A percentile compares a stretch with the other conserved stretches of the same genome.
These are phyloP conservation scores for Atopsyche davidsoni DNA, from an alignment of 1,140 invertebrate genomes.

Conservation along the genomic window DNA sequence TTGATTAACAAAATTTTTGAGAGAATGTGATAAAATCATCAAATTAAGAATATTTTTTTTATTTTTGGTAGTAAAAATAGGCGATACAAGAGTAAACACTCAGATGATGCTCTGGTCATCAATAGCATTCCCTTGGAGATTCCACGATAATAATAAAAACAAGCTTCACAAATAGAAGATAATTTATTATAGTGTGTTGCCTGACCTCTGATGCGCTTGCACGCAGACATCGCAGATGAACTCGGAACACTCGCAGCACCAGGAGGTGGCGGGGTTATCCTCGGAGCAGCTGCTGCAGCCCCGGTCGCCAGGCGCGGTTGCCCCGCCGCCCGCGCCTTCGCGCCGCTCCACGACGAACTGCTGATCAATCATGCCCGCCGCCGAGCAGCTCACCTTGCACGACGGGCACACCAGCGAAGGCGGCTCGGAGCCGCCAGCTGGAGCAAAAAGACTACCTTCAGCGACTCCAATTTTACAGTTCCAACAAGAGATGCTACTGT, in stretches of 20 bases:
- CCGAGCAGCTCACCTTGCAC: slow-evolving; percentile 57
- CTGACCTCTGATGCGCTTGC: slow-evolving; percentile 60
- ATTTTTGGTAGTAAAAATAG: too few species aligned
- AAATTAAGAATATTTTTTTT: slow-evolving; percentile 1
- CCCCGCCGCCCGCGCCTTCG: slow-evolving; percentile 20
- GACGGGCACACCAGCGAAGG: slow-evolving; percentile 50
- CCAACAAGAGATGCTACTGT: too few species aligned
- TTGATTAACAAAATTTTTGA: background rate
- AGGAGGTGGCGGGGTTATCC: slow-evolving; percentile 71
- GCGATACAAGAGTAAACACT: too few species aligned
- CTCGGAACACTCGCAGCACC: slow-evolving; percentile 83
- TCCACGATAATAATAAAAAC: too few species aligned
- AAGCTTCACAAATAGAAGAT: background rate
- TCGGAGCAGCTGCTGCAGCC: slow-evolving; percentile 83
- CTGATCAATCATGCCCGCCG: slow-evolving; percentile 65
- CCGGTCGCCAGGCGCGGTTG: slow-evolving; percentile 52
- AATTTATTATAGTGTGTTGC: slow-evolving; percentile 3
- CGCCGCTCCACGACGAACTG: slow-evolving; percentile 62
- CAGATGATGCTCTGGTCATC: too few species aligned
- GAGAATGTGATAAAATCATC: background rate
- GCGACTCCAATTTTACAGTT: too few species aligned
- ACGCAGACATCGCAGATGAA: slow-evolving; percentile 89
- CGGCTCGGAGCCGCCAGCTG: too few species aligned
- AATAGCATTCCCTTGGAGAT: too few species aligned
- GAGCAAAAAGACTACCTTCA: too few species aligned